Conservation (phyloP, 2,113 vertebrate genomes). For the Channa maculata region DNA sequence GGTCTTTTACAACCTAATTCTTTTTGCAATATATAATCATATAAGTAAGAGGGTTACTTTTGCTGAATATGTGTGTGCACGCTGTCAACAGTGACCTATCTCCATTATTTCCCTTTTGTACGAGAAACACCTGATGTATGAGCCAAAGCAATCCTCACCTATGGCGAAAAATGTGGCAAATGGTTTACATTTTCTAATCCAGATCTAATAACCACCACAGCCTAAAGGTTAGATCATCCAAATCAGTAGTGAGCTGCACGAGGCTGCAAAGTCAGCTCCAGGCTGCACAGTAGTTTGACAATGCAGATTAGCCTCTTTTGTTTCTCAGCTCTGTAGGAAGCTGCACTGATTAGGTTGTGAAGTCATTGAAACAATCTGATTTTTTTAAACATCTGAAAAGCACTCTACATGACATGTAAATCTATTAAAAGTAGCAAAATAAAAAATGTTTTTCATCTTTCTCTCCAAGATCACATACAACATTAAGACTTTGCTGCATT, state of each 20-base stretch:
- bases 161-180: background rate
- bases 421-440: constrained; percentile 50
- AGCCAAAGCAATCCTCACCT: background rate
- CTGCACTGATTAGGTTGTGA: constrained; percentile 14
- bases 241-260: constrained; percentile 2
- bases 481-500: constrained; percentile 75
- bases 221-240: constrained; percentile 30
- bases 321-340: constrained; percentile 16
- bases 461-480: constrained; percentile 34
- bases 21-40: constrained; percentile 2
- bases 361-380: constrained; percentile 3
- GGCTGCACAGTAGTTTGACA: constrained; percentile 50
- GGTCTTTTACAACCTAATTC: background rate
- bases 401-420: constrained; percentile 30
- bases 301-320: constrained; percentile 34
- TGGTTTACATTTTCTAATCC: background rate
- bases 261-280: constrained; percentile 56
- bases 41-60: constrained; percentile 1
- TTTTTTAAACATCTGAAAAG: constrained; percentile 12
- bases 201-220: background rate
- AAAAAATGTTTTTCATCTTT: constrained; percentile 32
- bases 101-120: background rate
- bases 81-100: background rate
- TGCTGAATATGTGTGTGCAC: background rate
- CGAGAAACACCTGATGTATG: constrained; percentile 2